These are phyloP conservation scores for Tragelaphus eurycerus DNA, from an alignment of 2,797 vertebrate species.

Conservation along the genomic window DNA sequence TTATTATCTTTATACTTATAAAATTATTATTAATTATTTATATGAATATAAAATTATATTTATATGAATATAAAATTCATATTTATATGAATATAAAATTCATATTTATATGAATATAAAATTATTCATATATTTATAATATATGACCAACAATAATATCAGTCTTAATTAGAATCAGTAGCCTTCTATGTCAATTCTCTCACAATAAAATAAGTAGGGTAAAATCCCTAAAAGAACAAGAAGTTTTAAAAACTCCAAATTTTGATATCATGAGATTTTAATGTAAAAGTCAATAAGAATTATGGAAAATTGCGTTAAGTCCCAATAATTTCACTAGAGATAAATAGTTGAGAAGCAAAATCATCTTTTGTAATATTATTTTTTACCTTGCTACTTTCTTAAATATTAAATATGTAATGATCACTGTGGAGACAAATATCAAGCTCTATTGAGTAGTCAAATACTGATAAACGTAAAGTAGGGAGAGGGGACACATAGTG, in stretches of 20 bases:
- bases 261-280: not conserved
- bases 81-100: too few species aligned
- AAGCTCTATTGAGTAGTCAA: slow-evolving; percentile 7
- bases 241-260: not conserved
- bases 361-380: not conserved
- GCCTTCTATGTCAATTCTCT: not conserved
- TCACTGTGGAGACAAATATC: slow-evolving; percentile 18
- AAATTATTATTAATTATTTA: too few species aligned
- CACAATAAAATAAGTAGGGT: not conserved
- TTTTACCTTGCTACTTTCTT: not conserved
- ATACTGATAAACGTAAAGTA: slow-evolving; percentile 11
- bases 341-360: not conserved
- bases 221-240: not conserved
- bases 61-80: too few species aligned
- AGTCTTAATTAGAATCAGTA: not conserved
- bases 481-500: not conserved
- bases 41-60: too few species aligned
- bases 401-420: slow-evolving; percentile 36
- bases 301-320: not conserved
- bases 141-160: not conserved
- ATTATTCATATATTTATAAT: not conserved
- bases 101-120: too few species aligned
- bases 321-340: not conserved
- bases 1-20: too few species aligned
- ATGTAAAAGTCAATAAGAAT: not conserved